Conservation (phyloP, 2,113 vertebrate genomes). For the Bos javanicus region DNA sequence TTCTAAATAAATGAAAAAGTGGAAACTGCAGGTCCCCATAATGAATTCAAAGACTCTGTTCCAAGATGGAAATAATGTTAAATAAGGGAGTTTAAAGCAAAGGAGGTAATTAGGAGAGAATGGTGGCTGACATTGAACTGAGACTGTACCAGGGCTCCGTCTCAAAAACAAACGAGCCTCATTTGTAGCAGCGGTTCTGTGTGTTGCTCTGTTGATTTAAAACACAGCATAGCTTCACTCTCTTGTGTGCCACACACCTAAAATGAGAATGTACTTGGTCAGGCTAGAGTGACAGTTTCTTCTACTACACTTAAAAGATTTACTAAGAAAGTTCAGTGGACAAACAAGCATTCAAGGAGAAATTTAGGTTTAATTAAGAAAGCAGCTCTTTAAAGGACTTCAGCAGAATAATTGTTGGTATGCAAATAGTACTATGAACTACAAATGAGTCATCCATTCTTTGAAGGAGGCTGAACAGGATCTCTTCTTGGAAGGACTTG, state of each 20-base stretch:
- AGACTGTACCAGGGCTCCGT: neutral
- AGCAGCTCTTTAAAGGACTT: neutral
- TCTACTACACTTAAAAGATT: neutral
- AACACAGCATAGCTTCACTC: neutral
- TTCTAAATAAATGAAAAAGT: neutral
- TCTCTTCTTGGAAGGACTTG: conserved; percentile 30
- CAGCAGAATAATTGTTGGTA: neutral
- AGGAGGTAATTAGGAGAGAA: neutral
- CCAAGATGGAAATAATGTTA: neutral
- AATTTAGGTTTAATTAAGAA: neutral
- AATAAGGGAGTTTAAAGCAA: neutral
- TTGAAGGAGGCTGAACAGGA: neutral
- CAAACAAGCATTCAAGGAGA: neutral
- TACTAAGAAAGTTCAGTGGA: neutral
- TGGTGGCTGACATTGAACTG: neutral
- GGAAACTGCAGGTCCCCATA: neutral
- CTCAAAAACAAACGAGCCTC: neutral
- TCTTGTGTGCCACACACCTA: neutral
- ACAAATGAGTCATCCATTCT: neutral
- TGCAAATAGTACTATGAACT: neutral
- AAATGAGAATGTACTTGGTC: neutral
- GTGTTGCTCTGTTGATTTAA: neutral
- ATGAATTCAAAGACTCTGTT: neutral
- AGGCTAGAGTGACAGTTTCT: neutral
- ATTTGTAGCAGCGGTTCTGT: rapidly evolving